Evolutionary conservation across 2,797 vertebrate genomes (phyloP).

Genomic region (Rhinella marina): DNA sequence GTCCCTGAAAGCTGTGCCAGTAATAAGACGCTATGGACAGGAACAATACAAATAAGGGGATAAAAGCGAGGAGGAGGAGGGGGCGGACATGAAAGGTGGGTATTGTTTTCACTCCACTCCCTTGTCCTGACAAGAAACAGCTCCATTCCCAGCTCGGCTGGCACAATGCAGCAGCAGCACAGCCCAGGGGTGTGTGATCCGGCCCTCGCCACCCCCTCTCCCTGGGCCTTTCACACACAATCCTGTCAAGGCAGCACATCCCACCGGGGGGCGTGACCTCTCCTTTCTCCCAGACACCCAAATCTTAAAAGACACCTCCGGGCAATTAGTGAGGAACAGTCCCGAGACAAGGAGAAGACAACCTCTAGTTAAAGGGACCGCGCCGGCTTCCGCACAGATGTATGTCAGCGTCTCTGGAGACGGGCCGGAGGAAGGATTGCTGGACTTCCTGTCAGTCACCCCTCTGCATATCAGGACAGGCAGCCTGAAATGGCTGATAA

Average conservation of each 20-base stretch:
- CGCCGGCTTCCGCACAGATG: too few species aligned
- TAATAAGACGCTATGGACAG: neutral
- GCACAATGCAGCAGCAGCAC: conserved; percentile 61
- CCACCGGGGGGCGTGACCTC: conserved; percentile 59
- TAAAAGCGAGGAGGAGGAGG: neutral
- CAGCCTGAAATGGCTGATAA: neutral
- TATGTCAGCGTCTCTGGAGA: neutral
- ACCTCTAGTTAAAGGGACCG: conserved; percentile 1
- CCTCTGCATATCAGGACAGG: too few species aligned
- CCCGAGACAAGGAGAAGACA: conserved; percentile 9
- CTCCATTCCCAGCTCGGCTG: conserved; percentile 51
- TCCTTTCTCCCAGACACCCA: conserved; percentile 55
- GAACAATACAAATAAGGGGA: conserved; percentile 26
- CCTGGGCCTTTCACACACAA: conserved; percentile 44
- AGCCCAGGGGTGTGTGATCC: conserved; percentile 59
- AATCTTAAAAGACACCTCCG: conserved; percentile 54
- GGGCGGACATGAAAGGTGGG: conserved; percentile 57
- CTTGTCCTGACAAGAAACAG: conserved; percentile 60
- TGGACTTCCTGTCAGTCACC: neutral
- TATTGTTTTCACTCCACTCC: conserved; percentile 60
- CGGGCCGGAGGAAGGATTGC: neutral
- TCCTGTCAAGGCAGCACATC: conserved; percentile 52
- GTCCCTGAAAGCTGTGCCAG: conserved; percentile 16
- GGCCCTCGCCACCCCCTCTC: conserved; percentile 11
- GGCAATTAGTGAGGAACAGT: conserved; percentile 46